A percentile compares a stretch with the other conserved stretches of the same genome.
Evolutionary conservation across 1,140 invertebrate species (phyloP).

Genomic region (Radopholus similis): DNA sequence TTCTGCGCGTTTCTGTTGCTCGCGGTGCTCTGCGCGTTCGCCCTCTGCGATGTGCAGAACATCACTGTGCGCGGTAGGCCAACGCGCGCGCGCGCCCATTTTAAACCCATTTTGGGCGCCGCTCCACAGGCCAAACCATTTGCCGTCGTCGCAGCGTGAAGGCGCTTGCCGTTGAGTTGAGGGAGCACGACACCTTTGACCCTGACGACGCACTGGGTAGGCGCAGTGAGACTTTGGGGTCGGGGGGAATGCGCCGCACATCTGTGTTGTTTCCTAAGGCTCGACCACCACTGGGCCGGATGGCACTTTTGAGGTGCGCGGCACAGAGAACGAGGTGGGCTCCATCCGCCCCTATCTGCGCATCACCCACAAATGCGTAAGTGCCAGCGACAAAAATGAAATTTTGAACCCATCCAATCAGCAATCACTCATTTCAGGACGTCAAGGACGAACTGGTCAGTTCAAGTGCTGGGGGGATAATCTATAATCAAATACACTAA

Average conservation of each 20-base stretch:
- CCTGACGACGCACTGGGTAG: slow-evolving; percentile 42
- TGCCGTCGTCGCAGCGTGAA: slow-evolving; percentile 29
- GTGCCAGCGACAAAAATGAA: too few relatives aligned
- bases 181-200: slow-evolving; percentile 44
- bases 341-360: slow-evolving; percentile 47
- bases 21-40: not conserved
- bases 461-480: slow-evolving; percentile 2
- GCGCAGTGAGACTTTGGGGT: not conserved
- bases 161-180: slow-evolving; percentile 27
- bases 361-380: slow-evolving; percentile 47
- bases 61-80: slow-evolving; percentile 21
- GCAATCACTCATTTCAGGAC: too few relatives aligned
- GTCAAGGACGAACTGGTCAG: slow-evolving; percentile 34
- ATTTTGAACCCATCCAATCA: too few relatives aligned
- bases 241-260: too few relatives aligned
- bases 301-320: slow-evolving; percentile 25
- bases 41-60: slow-evolving; percentile 20
- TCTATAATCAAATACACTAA: not conserved
- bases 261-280: slow-evolving; percentile 1
- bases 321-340: slow-evolving; percentile 43
- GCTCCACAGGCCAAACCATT: slow-evolving; percentile 35
- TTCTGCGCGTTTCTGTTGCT: not conserved
- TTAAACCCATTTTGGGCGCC: too few relatives aligned
- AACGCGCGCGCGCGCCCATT: too few relatives aligned
- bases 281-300: slow-evolving; percentile 8